phyloP scores from a whole-genome alignment of 2,888 invertebrate species.

The Watsonalla cultraria region DNA sequence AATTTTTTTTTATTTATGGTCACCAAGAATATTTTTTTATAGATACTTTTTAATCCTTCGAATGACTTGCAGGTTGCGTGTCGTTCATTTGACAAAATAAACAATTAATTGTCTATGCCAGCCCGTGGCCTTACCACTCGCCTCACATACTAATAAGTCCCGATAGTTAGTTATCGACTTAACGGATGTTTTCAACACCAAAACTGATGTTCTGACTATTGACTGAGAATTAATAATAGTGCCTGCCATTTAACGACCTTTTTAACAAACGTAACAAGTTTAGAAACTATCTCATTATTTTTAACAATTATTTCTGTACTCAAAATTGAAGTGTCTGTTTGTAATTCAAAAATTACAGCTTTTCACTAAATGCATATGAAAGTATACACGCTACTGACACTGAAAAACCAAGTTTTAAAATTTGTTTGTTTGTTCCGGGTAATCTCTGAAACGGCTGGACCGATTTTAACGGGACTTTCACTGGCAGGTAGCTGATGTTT shows the following conservation, averaged over 20 bases:
- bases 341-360: too few species aligned
- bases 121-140: conserved; percentile 34
- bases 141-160: conserved; percentile 46
- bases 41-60: not conserved
- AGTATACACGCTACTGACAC: too few species aligned
- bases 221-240: not conserved
- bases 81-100: conserved; percentile 36
- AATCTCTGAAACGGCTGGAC: too few species aligned
- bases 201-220: conserved; percentile 20
- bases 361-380: too few species aligned
- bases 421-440: too few species aligned
- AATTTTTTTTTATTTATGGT: not conserved
- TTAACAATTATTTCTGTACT: too few species aligned
- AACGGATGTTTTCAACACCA: conserved; percentile 34
- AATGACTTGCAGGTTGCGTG: conserved; percentile 7
- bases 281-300: not conserved
- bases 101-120: conserved; percentile 41
- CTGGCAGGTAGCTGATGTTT: too few species aligned
- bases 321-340: too few species aligned
- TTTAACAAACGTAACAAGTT: not conserved
- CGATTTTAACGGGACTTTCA: too few species aligned
- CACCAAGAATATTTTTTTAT: not conserved
- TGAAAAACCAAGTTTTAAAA: too few species aligned
- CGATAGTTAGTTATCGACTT: conserved; percentile 38
- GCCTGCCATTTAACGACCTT: not conserved